Evolutionary conservation across 2,888 invertebrate genomes (phyloP).

Genomic region (Drosophila cracens): DNA sequence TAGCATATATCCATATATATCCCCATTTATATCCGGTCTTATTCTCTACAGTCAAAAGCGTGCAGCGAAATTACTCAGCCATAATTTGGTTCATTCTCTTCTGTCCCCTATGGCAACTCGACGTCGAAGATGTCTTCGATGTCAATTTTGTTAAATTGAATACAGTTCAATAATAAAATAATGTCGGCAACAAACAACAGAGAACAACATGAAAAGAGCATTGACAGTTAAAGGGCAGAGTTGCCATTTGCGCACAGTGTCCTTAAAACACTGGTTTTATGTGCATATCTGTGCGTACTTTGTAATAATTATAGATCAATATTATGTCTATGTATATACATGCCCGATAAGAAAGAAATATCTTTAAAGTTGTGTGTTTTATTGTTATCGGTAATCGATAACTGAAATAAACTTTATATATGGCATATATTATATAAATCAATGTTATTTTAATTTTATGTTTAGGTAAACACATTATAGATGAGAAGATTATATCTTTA

Average conservation of each 20-base stretch:
- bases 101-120: constrained; percentile 1
- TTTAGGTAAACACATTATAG: not conserved
- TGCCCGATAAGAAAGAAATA: no score
- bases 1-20: constrained; percentile 15
- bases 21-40: not conserved
- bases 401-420: not conserved
- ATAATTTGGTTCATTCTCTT: not conserved
- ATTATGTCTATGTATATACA: not conserved
- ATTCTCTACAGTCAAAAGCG: not conserved
- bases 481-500: not conserved
- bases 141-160: constrained; percentile 52
- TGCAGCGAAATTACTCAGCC: constrained; percentile 38
- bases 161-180: constrained; percentile 51
- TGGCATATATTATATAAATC: not conserved
- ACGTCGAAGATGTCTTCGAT: constrained; percentile 17
- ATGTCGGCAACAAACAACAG: constrained; percentile 23
- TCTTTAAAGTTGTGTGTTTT: no score
- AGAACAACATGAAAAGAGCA: not conserved
- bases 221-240: constrained; percentile 11
- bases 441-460: not conserved
- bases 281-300: no score
- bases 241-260: constrained; percentile 10
- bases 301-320: not conserved
- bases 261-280: not conserved
- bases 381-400: not conserved